Evolutionary conservation across 1,140 invertebrate species (phyloP).

Genomic region (Calycopis cecrops): DNA sequence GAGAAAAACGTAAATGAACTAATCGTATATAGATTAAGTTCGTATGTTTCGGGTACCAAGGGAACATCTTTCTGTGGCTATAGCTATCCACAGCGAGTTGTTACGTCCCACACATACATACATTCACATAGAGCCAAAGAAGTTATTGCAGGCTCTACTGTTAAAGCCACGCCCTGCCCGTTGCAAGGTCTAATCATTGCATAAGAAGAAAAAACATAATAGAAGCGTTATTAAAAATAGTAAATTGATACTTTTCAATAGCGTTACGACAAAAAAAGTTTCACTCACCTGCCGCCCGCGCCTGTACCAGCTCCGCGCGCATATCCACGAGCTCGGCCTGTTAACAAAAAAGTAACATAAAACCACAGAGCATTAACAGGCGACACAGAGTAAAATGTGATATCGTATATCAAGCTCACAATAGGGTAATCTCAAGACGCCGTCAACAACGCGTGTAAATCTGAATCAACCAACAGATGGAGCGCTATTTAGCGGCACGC

Average conservation of each 20-base stretch:
- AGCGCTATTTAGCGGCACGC: conserved; percentile 26
- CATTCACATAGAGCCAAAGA: too few species aligned
- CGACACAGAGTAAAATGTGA: conserved; percentile 10
- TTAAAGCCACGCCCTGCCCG: too few species aligned
- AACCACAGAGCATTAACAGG: conserved; percentile 9
- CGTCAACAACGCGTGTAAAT: conserved; percentile 52
- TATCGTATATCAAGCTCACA: conserved; percentile 31
- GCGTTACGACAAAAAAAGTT: neutral
- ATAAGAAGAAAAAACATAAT: too few species aligned
- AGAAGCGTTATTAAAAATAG: neutral
- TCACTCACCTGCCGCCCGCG: conserved; percentile 72
- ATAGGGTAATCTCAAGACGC: conserved; percentile 38
- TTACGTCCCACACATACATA: too few species aligned
- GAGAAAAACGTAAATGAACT: too few species aligned
- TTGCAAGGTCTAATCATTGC: too few species aligned
- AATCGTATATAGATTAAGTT: too few species aligned
- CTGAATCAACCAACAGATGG: conserved; percentile 49
- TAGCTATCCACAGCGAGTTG: too few species aligned
- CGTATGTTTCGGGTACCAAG: too few species aligned
- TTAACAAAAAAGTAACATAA: conserved; percentile 38
- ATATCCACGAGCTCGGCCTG: conserved; percentile 86
- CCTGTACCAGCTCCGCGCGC: conserved; percentile 81
- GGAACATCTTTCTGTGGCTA: too few species aligned
- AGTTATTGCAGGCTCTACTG: too few species aligned
- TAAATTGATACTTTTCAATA: conserved; percentile 9